These are phyloP conservation scores for Mus pahari DNA, from an alignment of 2,113 vertebrate genomes.

Conservation along the genomic window DNA sequence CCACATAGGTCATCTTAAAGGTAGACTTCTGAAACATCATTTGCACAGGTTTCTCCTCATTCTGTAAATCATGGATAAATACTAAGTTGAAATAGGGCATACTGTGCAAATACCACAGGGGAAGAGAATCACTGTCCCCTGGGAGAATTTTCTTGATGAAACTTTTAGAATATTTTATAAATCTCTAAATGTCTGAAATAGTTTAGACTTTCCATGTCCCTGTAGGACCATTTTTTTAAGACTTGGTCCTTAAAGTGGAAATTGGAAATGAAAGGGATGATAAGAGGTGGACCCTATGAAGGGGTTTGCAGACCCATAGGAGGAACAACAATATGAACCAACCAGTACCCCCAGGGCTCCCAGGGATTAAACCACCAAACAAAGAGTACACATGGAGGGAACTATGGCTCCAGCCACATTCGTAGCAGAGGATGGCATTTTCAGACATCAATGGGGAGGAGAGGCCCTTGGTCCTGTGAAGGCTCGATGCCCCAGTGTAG, in stretches of 20 bases:
- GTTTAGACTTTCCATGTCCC: background rate
- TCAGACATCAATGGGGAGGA: too few relatives aligned
- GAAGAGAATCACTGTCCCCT: fast-evolving
- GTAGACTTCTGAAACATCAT: conserved; percentile 90
- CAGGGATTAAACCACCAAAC: too few relatives aligned
- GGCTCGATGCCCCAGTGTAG: too few relatives aligned
- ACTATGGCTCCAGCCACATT: too few relatives aligned
- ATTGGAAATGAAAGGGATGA: too few relatives aligned
- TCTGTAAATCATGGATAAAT: conserved; percentile 74
- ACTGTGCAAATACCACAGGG: background rate
- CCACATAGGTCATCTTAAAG: conserved; percentile 85
- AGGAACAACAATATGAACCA: too few relatives aligned
- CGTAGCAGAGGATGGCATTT: too few relatives aligned
- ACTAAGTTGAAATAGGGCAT: background rate
- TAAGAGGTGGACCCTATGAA: background rate
- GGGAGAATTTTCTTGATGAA: background rate
- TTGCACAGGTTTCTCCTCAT: conserved; percentile 88
- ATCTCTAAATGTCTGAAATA: background rate
- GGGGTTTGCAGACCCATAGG: too few relatives aligned
- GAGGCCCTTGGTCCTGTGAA: too few relatives aligned
- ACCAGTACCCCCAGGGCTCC: too few relatives aligned
- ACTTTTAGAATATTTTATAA: background rate
- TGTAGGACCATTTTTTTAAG: background rate
- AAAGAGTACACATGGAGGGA: too few relatives aligned
- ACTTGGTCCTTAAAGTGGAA: background rate